A percentile compares a stretch with the other conserved stretches of the same genome.
These are phyloP conservation scores for Tachuris rubrigastra DNA, from an alignment of 2,113 vertebrate genomes.

Conservation along the genomic window DNA sequence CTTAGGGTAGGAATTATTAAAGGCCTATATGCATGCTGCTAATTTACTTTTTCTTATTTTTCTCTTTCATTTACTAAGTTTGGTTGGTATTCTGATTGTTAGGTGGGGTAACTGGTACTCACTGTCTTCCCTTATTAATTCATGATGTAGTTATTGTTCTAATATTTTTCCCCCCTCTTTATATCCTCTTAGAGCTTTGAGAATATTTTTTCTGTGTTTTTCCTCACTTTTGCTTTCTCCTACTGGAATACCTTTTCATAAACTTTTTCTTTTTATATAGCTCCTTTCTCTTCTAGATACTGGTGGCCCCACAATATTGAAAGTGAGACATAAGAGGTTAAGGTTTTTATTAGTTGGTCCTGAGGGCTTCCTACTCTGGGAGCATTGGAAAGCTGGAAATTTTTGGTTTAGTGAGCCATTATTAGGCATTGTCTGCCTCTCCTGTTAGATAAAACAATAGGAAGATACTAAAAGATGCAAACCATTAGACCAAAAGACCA, in stretches of 20 bases:
- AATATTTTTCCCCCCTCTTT: not conserved
- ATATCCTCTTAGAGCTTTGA: not conserved
- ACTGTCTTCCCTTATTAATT: not conserved
- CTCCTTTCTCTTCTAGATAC: not conserved
- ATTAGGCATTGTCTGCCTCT: not conserved
- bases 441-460: not conserved
- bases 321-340: not conserved
- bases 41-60: not conserved
- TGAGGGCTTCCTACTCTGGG: not conserved
- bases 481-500: not conserved
- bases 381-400: not conserved
- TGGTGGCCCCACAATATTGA: not conserved
- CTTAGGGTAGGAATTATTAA: not conserved
- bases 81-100: not conserved
- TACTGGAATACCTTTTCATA: not conserved
- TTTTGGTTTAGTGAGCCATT: not conserved
- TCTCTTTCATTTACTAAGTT: not conserved
- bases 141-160: not conserved
- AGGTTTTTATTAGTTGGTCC: not conserved
- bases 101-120: not conserved
- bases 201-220: not conserved
- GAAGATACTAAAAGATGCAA: not conserved
- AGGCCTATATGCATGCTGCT: not conserved
- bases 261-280: not conserved
- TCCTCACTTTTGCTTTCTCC: not conserved